These are phyloP conservation scores for Brachionus calyciflorus DNA, from an alignment of 1,140 invertebrate species.

Conservation along the genomic window DNA sequence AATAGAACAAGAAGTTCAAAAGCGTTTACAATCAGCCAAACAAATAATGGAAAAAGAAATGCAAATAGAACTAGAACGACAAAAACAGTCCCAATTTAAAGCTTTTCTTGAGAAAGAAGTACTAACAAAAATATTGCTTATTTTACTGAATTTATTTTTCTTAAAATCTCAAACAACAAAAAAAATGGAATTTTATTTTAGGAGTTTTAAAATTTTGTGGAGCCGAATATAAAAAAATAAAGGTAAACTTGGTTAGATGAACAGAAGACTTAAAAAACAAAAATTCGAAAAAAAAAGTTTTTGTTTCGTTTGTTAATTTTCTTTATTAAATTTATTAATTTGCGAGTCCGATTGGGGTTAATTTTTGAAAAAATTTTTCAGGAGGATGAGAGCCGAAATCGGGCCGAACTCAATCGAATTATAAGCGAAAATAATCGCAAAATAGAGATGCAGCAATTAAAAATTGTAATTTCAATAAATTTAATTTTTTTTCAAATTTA, in stretches of 20 bases:
- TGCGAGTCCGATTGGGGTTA: too few relatives aligned
- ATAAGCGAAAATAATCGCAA: slow-evolving; percentile 31
- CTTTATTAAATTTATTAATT: too few relatives aligned
- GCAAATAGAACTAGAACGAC: slow-evolving; percentile 11
- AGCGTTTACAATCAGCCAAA: background rate
- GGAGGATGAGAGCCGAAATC: slow-evolving; percentile 18
- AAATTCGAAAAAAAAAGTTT: too few relatives aligned
- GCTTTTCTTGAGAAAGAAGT: slow-evolving; percentile 41
- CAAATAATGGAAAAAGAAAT: slow-evolving; percentile 38
- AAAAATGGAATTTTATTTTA: too few relatives aligned
- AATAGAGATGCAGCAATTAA: slow-evolving; percentile 41
- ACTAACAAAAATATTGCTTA: too few relatives aligned
- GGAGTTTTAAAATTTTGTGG: too few relatives aligned
- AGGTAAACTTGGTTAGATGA: too few relatives aligned
- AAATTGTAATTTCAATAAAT: slow-evolving; percentile 41
- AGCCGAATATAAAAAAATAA: too few relatives aligned
- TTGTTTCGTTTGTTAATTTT: background rate
- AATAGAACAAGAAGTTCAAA: slow-evolving; percentile 24
- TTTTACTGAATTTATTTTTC: too few relatives aligned
- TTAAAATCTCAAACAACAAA: too few relatives aligned
- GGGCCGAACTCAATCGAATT: slow-evolving; percentile 24
- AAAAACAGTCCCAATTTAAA: slow-evolving; percentile 35
- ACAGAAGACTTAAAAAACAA: too few relatives aligned
- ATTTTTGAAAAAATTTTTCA: background rate
- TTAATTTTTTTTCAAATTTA: background rate